Evolutionary conservation across 2,113 vertebrate species (phyloP), one percentile per base, ranked within the genome.

Genomic region (Bagarius yarrelli): DNA sequence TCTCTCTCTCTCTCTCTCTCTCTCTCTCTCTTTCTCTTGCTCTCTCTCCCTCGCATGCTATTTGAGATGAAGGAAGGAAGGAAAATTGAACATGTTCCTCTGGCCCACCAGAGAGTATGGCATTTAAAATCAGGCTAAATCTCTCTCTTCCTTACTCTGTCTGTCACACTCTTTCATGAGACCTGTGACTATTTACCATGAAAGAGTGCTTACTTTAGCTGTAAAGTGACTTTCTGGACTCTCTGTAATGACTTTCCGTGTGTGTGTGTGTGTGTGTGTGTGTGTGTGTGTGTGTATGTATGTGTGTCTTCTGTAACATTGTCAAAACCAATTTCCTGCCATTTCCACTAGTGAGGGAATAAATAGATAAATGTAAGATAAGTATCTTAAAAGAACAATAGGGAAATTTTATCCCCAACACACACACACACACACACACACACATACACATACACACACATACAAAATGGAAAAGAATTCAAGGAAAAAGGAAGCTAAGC

Each of bases 271-370:
- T 32, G 67, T 70, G 16, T 60, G 36, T 56, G n/a, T 18, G 25
- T 84, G 83, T 75, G 66, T 70, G 85, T 63, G 12, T 60, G 69
- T 61, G 83, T 61, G 77, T 14, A 44, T 32, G 70, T 13, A 74
- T 69, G 44, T 36, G 52, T 40, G 66, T 52, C 5, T 72, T 16
- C 77, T 12, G 52, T 69, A 64, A 63, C 73, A 36, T 44, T 63
- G 40, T 61, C 5, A 60, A 77, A 81, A 5, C 50, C 66, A 63
- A 53, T 81, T 83, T 8, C 79, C 57, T 59, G 36, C 72, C 25
- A 12, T 9, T 63, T 73, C 83, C 85, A 82, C 83, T 67, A 86
- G 83, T 76, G 66, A 79, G 83, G 79, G 66, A 79, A 44, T 55
- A 50, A 71, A 79, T 79, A 72, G 69, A 81, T 79, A 74, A 72